These are phyloP conservation scores for Danionella cerebrum DNA, from an alignment of 2,113 vertebrate species.

Conservation along the genomic window DNA sequence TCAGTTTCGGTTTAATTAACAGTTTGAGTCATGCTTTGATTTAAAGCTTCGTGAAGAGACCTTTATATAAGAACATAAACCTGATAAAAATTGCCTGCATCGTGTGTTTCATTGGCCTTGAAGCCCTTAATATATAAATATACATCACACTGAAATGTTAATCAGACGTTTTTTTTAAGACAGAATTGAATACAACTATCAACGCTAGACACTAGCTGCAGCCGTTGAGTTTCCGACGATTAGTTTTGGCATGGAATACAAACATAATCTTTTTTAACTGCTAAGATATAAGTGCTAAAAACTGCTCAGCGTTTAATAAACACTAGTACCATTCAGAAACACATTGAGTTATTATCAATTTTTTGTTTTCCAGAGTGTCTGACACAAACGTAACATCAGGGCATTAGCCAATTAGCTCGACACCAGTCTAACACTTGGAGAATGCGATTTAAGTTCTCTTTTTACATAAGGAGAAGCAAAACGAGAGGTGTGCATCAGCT, in stretches of 20 bases:
- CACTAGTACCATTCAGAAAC: not conserved
- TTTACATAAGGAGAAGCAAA: not conserved
- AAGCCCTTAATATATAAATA: no score
- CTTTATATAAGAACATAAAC: not conserved
- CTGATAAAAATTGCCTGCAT: no score
- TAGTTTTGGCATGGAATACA: no score
- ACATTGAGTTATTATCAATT: not conserved
- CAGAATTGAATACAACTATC: no score
- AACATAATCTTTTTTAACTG: no score
- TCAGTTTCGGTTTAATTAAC: not conserved
- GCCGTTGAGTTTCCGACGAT: no score
- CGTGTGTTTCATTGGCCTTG: no score
- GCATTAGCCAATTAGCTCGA: not conserved
- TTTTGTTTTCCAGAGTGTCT: not conserved
- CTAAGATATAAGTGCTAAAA: not conserved
- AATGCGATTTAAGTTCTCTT: not conserved
- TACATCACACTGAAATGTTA: no score
- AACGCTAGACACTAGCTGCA: no score
- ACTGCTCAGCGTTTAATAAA: not conserved
- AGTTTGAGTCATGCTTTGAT: not conserved
- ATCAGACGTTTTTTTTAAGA: no score
- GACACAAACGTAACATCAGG: not conserved
- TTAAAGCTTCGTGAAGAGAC: not conserved
- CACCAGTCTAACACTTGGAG: not conserved
- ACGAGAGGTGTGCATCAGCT: not conserved